Percentiles rank a stretch among this genome's conserved stretches.
phyloP scores from a whole-genome alignment of 2,797 vertebrate genomes.

The Atherinosoma microstoma region DNA sequence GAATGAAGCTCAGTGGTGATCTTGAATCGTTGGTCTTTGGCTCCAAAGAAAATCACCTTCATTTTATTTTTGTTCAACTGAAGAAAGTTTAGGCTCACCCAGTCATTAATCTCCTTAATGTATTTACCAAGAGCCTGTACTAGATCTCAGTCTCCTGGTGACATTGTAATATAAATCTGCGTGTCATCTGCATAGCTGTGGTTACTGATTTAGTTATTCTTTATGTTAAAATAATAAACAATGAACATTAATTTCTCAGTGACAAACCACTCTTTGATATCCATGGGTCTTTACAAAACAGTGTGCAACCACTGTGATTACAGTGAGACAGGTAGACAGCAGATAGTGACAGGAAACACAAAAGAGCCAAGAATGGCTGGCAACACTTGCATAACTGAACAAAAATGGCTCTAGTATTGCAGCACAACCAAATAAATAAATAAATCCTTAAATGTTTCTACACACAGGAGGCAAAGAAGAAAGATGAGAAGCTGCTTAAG shows the following conservation, averaged over 20 bases:
- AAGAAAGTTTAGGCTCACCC: too few species aligned
- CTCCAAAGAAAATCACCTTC: too few species aligned
- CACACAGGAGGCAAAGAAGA: slow-evolving; percentile 95
- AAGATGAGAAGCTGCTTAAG: slow-evolving; percentile 90
- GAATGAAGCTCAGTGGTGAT: too few species aligned
- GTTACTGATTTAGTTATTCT: too few species aligned
- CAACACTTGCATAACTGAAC: slow-evolving; percentile 43
- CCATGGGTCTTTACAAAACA: slow-evolving; percentile 9
- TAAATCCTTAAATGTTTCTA: slow-evolving; percentile 4
- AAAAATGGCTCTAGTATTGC: not conserved
- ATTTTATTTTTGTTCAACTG: too few species aligned
- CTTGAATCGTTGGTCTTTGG: too few species aligned
- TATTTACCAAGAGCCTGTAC: too few species aligned
- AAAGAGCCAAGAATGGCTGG: slow-evolving; percentile 35
- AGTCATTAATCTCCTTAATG: too few species aligned
- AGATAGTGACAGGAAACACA: slow-evolving; percentile 64
- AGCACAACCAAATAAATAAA: not conserved
- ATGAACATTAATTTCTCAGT: not conserved
- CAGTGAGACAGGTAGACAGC: slow-evolving; percentile 47
- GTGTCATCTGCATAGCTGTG: too few species aligned
- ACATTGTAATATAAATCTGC: too few species aligned
- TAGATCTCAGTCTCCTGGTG: too few species aligned
- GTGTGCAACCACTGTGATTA: slow-evolving; percentile 7
- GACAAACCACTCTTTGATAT: slow-evolving; percentile 17
- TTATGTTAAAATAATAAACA: not conserved